These are phyloP conservation scores for Thrips palmi DNA, from an alignment of 1,140 invertebrate species.

Conservation along the genomic window DNA sequence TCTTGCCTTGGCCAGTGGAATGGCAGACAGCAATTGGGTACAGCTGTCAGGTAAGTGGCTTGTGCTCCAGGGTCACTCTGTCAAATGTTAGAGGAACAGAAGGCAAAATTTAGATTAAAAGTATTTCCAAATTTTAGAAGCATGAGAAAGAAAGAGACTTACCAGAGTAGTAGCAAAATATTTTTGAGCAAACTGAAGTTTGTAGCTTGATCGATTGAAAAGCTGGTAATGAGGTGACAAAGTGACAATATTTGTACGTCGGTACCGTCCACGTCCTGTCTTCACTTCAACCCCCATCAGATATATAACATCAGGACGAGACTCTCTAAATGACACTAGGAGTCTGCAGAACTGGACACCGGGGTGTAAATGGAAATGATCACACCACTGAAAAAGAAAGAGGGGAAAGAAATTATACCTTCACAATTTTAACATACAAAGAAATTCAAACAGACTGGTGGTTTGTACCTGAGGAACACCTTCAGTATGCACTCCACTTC, in stretches of 20 bases:
- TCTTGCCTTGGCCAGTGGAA: conserved; percentile 91
- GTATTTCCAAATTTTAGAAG: conserved; percentile 6
- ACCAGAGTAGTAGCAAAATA: conserved; percentile 44
- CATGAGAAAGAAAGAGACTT: conserved; percentile 15
- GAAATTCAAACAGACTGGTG: background rate
- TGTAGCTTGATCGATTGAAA: conserved; percentile 71
- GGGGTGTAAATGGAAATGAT: conserved; percentile 59
- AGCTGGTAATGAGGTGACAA: conserved; percentile 84
- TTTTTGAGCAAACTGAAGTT: conserved; percentile 74
- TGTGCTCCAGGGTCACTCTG: conserved; percentile 43
- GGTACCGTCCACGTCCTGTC: conserved; percentile 68
- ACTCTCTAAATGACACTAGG: conserved; percentile 37
- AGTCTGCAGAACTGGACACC: conserved; percentile 49
- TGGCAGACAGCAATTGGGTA: conserved; percentile 73
- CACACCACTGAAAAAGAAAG: conserved; percentile 44
- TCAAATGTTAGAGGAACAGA: conserved; percentile 14
- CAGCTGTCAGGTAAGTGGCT: conserved; percentile 51
- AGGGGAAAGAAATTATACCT: background rate
- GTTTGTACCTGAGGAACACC: conserved; percentile 32
- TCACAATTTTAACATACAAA: conserved; percentile 1
- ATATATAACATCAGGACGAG: conserved; percentile 48
- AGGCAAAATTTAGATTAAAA: conserved; percentile 7
- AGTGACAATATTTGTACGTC: conserved; percentile 79
- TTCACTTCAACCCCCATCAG: conserved; percentile 76
- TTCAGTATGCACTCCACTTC: conserved; percentile 42